Evolutionary conservation across 2,113 vertebrate genomes (phyloP), one percentile per base, ranked within the genome.

Genomic region (Ranitomeya variabilis): DNA sequence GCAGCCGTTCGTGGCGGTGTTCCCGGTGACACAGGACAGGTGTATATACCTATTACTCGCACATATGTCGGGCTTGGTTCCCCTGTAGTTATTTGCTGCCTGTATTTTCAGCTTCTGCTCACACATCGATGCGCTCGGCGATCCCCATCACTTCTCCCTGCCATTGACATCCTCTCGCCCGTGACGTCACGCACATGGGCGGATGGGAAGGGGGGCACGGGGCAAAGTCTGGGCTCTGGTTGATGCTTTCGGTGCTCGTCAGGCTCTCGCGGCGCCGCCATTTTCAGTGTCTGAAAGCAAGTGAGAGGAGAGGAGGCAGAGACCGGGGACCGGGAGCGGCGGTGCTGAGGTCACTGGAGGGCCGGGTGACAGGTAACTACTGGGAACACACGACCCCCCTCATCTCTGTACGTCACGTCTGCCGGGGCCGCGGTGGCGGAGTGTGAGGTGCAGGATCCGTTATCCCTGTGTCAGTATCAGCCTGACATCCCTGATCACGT

Each of bases 251-350:
- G 23, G 85, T 59, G 57, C 55, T 86, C 85, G 26, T 18, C 85
- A 86, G 85, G 71, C 73, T 64, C 10, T 4, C 9, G 37, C 37
- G 26, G 26, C 73, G 55, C 85, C 85, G 85, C 85, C 85, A 86
- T 86, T 64, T 86, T 86, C 85, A 77, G 71, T 51, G 73, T 60
- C 73, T 86, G 85, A 51, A 76, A 77, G 31, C 31, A 12, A 77
- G 85, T 51, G 71, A 51, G 84, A 57, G 26, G 54, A 26, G 9
- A 21, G 82, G 52, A 69, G 31, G 21, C 71, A 21, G 73, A 23
- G 69, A 86, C 23, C 69, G 71, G 83, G 69, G 10, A 73, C 69
- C 67, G 83, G 69, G 52, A 69, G 64, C 60, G 14, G 69, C 26
- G 54, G 52, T 0, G 21, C 55, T 23, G 55, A 16, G 21, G 54